Evolutionary conservation across 2,888 invertebrate genomes (phyloP).

Genomic region (Parapristionchus giblindavisi): DNA sequence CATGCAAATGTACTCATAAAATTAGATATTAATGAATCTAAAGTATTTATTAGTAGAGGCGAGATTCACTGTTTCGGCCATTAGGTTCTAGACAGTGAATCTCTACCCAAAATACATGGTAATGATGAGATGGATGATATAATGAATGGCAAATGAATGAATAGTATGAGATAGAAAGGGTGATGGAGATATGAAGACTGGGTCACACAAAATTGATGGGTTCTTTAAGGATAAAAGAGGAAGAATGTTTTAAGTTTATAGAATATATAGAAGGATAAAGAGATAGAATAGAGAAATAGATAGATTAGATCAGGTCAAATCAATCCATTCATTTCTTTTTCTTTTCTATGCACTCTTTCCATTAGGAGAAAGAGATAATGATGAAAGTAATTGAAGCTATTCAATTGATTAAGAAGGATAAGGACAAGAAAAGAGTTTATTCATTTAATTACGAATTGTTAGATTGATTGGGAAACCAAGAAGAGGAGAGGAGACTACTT

Average conservation of each 20-base stretch:
- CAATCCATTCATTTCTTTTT: slow-evolving; percentile 15
- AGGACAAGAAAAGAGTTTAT: not conserved
- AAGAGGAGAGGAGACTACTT: slow-evolving; percentile 11
- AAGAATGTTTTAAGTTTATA: slow-evolving; percentile 8
- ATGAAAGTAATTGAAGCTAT: slow-evolving; percentile 20
- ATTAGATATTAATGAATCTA: too few species aligned
- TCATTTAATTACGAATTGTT: not conserved
- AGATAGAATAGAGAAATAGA: slow-evolving; percentile 4
- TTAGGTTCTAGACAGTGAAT: too few species aligned
- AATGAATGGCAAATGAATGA: not conserved
- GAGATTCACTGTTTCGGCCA: too few species aligned
- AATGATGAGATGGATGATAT: not conserved
- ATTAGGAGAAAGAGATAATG: slow-evolving; percentile 13
- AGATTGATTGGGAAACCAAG: slow-evolving; percentile 22
- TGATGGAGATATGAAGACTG: too few species aligned
- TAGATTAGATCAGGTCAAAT: slow-evolving; percentile 8
- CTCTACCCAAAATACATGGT: too few species aligned
- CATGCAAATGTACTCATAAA: too few species aligned
- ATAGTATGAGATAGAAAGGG: not conserved
- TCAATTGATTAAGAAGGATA: not conserved
- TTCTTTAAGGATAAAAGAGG: slow-evolving; percentile 6
- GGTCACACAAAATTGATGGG: too few species aligned
- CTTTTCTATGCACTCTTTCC: too few species aligned
- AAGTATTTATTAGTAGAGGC: too few species aligned
- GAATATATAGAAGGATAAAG: not conserved